phyloP scores from a whole-genome alignment of 2,113 vertebrate species.

The Pyxicephalus adspersus region DNA sequence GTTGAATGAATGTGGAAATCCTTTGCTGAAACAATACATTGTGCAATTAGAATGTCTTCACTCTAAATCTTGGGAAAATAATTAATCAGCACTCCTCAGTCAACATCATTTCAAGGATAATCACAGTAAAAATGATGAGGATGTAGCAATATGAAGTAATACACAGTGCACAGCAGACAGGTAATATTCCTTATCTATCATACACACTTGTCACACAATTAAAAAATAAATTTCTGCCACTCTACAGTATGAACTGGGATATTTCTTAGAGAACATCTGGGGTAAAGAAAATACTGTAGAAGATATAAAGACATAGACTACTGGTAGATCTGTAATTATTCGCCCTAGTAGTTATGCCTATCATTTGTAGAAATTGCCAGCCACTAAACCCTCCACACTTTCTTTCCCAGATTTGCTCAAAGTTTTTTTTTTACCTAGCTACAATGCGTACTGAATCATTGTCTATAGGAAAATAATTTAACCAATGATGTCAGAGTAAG shows the following conservation, averaged over 20 bases:
- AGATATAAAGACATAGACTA: background rate
- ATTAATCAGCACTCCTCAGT: conserved; percentile 65
- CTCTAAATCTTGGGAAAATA: conserved; percentile 64
- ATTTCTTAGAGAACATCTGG: conserved; percentile 6
- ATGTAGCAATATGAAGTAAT: conserved; percentile 56
- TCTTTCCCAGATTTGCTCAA: too few relatives aligned
- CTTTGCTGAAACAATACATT: conserved; percentile 65
- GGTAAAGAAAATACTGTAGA: background rate
- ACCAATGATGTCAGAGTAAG: too few relatives aligned
- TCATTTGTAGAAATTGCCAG: too few relatives aligned
- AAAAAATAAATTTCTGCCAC: conserved; percentile 33
- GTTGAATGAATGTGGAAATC: conserved; percentile 67
- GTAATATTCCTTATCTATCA: conserved; percentile 55
- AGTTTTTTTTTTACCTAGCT: too few relatives aligned
- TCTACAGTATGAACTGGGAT: conserved; percentile 5
- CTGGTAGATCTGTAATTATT: background rate
- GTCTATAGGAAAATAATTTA: too few relatives aligned
- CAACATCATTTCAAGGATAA: conserved; percentile 66
- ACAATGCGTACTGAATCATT: too few relatives aligned
- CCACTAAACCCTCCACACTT: too few relatives aligned
- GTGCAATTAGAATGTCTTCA: conserved; percentile 72
- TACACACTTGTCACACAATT: conserved; percentile 40
- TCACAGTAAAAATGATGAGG: conserved; percentile 61
- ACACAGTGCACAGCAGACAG: conserved; percentile 55
- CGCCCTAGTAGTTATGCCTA: too few relatives aligned